phyloP scores from a whole-genome alignment of 2,113 vertebrate genomes.

The Hoplias malabaricus region DNA sequence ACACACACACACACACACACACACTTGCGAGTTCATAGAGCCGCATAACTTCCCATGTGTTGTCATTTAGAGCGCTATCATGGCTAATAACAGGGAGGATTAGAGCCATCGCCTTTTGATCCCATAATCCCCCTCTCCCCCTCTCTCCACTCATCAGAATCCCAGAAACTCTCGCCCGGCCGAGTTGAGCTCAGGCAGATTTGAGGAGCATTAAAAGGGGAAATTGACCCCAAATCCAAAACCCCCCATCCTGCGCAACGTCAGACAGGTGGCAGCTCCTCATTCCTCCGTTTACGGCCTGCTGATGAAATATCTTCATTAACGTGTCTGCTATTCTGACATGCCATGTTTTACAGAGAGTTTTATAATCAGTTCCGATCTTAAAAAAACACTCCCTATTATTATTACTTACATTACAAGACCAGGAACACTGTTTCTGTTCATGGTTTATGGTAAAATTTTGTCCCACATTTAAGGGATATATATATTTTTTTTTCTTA shows the following conservation, averaged over 20 bases:
- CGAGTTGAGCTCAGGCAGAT: conserved; percentile 64
- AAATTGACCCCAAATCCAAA: conserved; percentile 64
- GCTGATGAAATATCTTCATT: conserved; percentile 60
- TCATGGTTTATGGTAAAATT: too few relatives aligned
- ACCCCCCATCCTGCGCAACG: conserved; percentile 58
- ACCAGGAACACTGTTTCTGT: background rate
- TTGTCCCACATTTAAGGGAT: too few relatives aligned
- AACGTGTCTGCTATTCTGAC: conserved; percentile 48
- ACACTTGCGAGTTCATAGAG: conserved; percentile 1
- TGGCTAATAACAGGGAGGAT: conserved; percentile 75
- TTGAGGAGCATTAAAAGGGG: conserved; percentile 57
- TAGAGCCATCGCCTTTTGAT: conserved; percentile 73
- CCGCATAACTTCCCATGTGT: conserved; percentile 71
- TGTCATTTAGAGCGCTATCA: conserved; percentile 75
- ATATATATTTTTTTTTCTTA: too few relatives aligned
- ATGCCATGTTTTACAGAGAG: background rate
- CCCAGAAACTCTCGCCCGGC: conserved; percentile 57
- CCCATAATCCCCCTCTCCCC: conserved; percentile 68
- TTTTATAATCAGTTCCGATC: background rate
- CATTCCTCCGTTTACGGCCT: conserved; percentile 44
- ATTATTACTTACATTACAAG: background rate
- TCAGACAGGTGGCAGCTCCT: conserved; percentile 67
- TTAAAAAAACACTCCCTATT: too few relatives aligned
- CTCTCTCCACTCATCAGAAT: conserved; percentile 63
- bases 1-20: background rate